Evolutionary conservation across 2,888 invertebrate species (phyloP).

Genomic region (Tanypteryx hageni): DNA sequence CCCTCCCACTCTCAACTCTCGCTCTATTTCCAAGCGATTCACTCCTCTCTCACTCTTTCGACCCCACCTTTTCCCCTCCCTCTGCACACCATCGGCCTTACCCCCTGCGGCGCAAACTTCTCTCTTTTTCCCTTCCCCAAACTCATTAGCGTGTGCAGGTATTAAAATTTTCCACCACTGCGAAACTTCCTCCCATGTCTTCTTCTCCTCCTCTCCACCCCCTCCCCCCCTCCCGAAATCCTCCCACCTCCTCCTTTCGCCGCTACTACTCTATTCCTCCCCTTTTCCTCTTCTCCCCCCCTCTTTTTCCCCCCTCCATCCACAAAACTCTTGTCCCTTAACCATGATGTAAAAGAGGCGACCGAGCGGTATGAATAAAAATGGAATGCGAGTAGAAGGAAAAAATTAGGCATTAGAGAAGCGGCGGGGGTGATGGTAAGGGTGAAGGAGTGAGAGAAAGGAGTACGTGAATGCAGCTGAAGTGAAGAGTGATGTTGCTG

Average conservation of each 20-base stretch:
- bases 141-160: constrained; percentile 60
- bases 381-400: constrained; percentile 58
- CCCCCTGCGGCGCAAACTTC: not conserved
- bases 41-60: not conserved
- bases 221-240: not conserved
- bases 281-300: not conserved
- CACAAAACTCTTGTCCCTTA: constrained; percentile 19
- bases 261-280: not conserved
- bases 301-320: not conserved
- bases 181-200: constrained; percentile 34
- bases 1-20: not conserved
- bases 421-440: too few species aligned
- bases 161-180: constrained; percentile 58
- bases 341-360: constrained; percentile 33
- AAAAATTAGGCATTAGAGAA: constrained; percentile 46
- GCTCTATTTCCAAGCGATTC: not conserved
- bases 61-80: constrained; percentile 20
- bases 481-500: constrained; percentile 1
- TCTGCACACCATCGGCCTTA: not conserved
- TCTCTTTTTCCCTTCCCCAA: constrained; percentile 31
- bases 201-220: not conserved
- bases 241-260: not conserved
- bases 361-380: constrained; percentile 49
- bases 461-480: constrained; percentile 18
- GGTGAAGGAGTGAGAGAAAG: constrained; percentile 27